phyloP scores from a whole-genome alignment of 2,113 vertebrate species.

The Lagopus muta region DNA sequence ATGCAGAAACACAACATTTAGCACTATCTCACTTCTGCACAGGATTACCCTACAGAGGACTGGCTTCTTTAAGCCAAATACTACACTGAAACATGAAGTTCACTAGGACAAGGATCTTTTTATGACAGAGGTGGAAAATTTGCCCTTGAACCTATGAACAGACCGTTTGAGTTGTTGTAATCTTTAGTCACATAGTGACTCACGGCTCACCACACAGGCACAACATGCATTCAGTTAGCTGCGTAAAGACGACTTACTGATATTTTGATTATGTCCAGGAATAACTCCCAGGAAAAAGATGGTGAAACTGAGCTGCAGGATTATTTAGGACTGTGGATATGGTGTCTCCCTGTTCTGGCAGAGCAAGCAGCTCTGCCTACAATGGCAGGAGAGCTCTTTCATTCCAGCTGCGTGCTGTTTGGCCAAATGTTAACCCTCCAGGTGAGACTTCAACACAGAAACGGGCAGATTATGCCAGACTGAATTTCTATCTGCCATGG shows the following conservation, averaged over 20 bases:
- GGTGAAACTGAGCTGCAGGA: not conserved
- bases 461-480: not conserved
- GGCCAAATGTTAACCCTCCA: not conserved
- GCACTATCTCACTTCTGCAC: not conserved
- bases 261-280: not conserved
- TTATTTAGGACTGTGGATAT: not conserved
- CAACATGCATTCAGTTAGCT: not conserved
- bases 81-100: not conserved
- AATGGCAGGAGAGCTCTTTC: not conserved
- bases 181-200: slow-evolving; percentile 27
- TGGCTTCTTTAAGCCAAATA: not conserved
- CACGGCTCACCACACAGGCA: not conserved
- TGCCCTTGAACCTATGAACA: slow-evolving; percentile 24
- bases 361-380: not conserved
- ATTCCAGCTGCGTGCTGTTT: not conserved
- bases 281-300: not conserved
- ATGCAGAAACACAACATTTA: not conserved
- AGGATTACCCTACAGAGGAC: not conserved
- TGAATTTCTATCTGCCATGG: not conserved
- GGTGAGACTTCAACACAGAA: not conserved
- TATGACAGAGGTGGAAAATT: not conserved
- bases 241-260: not conserved
- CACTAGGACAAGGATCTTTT: not conserved
- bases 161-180: not conserved
- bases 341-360: rapidly evolving